Conservation (phyloP, 2,113 vertebrate species). For the Spheniscus mendiculus region DNA sequence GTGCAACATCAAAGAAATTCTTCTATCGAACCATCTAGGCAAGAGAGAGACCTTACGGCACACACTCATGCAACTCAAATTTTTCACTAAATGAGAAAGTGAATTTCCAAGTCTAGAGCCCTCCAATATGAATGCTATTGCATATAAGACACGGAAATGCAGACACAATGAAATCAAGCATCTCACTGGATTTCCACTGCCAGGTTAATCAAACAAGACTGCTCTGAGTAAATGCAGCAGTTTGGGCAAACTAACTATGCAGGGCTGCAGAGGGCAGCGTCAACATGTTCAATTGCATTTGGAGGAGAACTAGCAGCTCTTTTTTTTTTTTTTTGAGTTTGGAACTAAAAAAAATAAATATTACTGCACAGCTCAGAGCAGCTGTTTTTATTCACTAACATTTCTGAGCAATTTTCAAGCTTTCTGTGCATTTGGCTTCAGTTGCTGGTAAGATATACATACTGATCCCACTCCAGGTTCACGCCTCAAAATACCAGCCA, state of each 20-base stretch:
- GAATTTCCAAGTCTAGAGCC: background rate
- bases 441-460: background rate
- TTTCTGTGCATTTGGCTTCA: background rate
- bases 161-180: background rate
- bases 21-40: background rate
- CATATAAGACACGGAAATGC: background rate
- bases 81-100: background rate
- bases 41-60: background rate
- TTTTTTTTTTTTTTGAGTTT: background rate
- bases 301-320: background rate
- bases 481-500: background rate
- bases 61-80: accelerated
- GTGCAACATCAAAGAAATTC: background rate
- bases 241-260: background rate
- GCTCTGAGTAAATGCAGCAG: background rate
- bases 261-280: background rate
- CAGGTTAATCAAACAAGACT: background rate
- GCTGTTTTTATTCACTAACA: background rate
- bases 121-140: background rate
- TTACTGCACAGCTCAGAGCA: background rate
- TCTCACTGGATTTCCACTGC: background rate
- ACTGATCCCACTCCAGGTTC: background rate
- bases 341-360: background rate
- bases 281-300: background rate
- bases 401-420: background rate